A percentile compares a stretch with the other conserved stretches of the same genome.
phyloP scores from a whole-genome alignment of 2,888 invertebrate genomes.

The Crioceris asparagi region DNA sequence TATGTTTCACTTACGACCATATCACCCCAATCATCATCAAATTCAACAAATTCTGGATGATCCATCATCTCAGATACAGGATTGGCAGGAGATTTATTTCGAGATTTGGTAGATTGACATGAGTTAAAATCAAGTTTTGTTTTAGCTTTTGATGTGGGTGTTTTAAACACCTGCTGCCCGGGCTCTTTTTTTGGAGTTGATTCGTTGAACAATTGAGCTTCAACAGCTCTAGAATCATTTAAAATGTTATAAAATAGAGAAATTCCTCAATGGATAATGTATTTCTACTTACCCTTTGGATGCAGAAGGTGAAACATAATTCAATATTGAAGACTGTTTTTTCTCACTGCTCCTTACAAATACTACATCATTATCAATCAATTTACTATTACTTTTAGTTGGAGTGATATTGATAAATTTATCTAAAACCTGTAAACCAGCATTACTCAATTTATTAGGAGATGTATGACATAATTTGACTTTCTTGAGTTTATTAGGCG shows the following conservation, averaged over 20 bases:
- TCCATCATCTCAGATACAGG: too few species aligned
- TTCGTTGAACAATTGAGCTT: constrained; percentile 28
- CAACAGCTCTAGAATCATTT: constrained; percentile 21
- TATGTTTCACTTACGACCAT: too few species aligned
- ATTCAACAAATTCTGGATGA: constrained; percentile 1
- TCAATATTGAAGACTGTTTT: constrained; percentile 22
- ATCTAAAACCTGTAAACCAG: constrained; percentile 31
- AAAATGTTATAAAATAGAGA: too few species aligned
- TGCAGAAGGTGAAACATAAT: constrained; percentile 22
- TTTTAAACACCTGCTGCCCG: constrained; percentile 3
- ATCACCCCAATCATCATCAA: background rate
- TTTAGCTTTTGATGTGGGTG: constrained; percentile 22
- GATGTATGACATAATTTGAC: constrained; percentile 30
- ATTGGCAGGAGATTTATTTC: background rate
- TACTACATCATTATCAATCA: constrained; percentile 7
- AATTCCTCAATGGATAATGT: background rate
- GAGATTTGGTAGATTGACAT: background rate
- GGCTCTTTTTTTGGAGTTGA: constrained; percentile 26
- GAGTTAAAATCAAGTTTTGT: constrained; percentile 26
- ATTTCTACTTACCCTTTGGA: constrained; percentile 18
- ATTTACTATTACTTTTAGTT: constrained; percentile 23
- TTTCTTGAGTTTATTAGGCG: too few species aligned
- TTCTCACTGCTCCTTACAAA: constrained; percentile 17
- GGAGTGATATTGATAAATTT: constrained; percentile 33
- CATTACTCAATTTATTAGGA: constrained; percentile 26